Percentiles rank a stretch among this genome's conserved stretches.
phyloP scores from a whole-genome alignment of 2,888 invertebrate species.

The Ophraella communa region DNA sequence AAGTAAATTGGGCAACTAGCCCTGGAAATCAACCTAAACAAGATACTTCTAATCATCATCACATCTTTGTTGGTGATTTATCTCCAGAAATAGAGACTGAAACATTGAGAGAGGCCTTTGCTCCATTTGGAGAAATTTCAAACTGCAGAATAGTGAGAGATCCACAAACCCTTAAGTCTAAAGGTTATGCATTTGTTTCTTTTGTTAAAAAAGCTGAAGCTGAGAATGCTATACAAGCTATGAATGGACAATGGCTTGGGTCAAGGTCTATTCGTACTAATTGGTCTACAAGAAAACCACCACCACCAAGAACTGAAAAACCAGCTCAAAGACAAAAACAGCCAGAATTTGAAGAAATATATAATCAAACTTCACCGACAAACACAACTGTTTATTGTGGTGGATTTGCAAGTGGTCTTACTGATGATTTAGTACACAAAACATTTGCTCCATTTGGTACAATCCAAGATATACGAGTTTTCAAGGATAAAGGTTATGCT shows the following conservation, averaged over 20 bases:
- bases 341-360: conserved; percentile 78
- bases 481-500: conserved; percentile 99
- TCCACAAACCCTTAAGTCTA: conserved; percentile 98
- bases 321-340: conserved; percentile 76
- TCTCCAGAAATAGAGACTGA: conserved; percentile 99
- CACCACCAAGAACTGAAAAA: conserved; percentile 79
- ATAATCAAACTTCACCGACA: conserved; percentile 96
- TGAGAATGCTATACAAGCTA: conserved; percentile 95
- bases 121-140: conserved; percentile 98
- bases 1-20: conserved; percentile 99
- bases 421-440: conserved; percentile 95
- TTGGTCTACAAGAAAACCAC: conserved; percentile 91
- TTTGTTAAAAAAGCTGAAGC: conserved; percentile 99
- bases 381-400: conserved; percentile 99
- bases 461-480: conserved; percentile 96
- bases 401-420: conserved; percentile 90
- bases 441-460: conserved; percentile 94
- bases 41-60: conserved; percentile 98
- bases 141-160: conserved; percentile 99
- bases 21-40: conserved; percentile 96
- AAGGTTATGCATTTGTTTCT: conserved; percentile 99
- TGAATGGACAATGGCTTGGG: conserved; percentile 99
- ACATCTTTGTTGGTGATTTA: conserved; percentile 99
- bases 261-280: conserved; percentile 98
- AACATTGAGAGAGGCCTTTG: conserved; percentile 95